Evolutionary conservation across 2,797 vertebrate species (phyloP), one percentile per base, ranked within the genome.

Genomic region (Streptopelia turtur): DNA sequence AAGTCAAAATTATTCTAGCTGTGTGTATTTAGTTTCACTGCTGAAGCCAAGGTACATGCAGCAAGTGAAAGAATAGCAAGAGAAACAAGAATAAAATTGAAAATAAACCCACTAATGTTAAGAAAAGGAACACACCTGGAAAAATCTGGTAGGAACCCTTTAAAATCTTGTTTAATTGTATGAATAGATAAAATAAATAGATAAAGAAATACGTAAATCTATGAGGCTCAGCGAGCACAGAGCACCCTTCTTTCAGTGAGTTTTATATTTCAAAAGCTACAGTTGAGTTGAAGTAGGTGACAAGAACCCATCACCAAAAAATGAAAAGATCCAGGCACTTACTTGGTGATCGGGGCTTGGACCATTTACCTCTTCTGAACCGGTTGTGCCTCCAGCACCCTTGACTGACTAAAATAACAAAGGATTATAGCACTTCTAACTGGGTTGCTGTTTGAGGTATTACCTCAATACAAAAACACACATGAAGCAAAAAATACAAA

Each of bases 401-500:
- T 79, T 98, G 96, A 96, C 96, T 97, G 98, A 97, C 98, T 98
- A 98, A 95, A 98, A 98, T 55, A 95, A 97, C 95, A 98, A 96
- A 97, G 94, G 95, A 94, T 96, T 85, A 95, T 66, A 30, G 80
- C 72, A 53, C 78, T 95, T 94, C 93, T 79, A 57, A 56, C 45
- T 35, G 53, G 15, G 55, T 27, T 91, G 39, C 60, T 66, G 37
- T 47, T 89, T 90, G 31, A 74, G 23, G 75, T 28, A 13, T 10
- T 43, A 37, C 43, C 31, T 15, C 24, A 41, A 55, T 12, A 13
- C 1, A 20, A 61, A 55, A 80, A n/a, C 49, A 52, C 33, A 7
- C 43, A 45, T 9, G 12, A 60, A 35, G 7, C 7, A 71, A 79
- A 74, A 45, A 35, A 23, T 2, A 4, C 25, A 24, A 70, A 18